phyloP scores from a whole-genome alignment of 2,797 vertebrate species.

The Schizothorax lantsangensis region DNA sequence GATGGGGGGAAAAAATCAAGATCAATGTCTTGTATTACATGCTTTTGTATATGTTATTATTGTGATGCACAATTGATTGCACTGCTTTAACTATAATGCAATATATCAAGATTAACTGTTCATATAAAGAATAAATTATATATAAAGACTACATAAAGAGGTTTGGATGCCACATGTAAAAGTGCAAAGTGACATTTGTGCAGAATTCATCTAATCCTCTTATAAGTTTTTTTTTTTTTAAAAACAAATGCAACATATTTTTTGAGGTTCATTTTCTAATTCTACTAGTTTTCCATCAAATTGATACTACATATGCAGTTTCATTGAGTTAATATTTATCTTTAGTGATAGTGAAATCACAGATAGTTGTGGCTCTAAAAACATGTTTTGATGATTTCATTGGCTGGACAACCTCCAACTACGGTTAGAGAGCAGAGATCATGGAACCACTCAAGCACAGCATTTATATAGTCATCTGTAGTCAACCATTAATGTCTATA shows the following conservation, averaged over 20 bases:
- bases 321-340: constrained; percentile 8
- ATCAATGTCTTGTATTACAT: not conserved
- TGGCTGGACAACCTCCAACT: constrained; percentile 26
- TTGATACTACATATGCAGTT: not conserved
- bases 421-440: constrained; percentile 6
- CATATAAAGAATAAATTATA: not conserved
- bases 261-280: not conserved
- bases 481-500: not conserved
- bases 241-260: not conserved
- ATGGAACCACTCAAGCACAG: not conserved
- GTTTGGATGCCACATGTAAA: not conserved
- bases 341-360: constrained; percentile 13
- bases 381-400: constrained; percentile 5
- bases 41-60: not conserved
- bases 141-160: not conserved
- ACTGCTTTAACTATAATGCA: not conserved
- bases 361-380: not conserved
- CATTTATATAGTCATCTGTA: not conserved
- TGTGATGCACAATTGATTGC: not conserved
- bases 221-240: not conserved
- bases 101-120: not conserved
- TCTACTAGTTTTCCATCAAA: not conserved
- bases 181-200: not conserved
- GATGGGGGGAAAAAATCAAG: not conserved
- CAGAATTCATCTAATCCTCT: not conserved